phyloP scores from a whole-genome alignment of 1,140 invertebrate species.

The Drosophila micromelanica region DNA sequence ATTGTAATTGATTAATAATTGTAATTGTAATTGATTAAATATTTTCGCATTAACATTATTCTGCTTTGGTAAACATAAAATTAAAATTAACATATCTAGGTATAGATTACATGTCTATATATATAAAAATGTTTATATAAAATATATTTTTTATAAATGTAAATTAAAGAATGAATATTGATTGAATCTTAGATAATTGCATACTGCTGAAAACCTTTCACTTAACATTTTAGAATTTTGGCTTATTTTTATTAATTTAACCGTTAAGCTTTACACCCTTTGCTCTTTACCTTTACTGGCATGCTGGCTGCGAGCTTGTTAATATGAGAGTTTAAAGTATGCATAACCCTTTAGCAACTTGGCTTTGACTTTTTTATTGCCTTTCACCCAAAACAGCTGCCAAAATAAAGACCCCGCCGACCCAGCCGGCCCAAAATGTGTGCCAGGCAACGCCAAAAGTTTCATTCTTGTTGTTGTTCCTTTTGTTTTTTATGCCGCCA shows the following conservation, averaged over 20 bases:
- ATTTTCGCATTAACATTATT: no score
- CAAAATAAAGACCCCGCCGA: constrained; percentile 27
- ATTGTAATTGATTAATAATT: no score
- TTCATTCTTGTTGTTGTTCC: constrained; percentile 34
- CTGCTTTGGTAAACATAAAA: no score
- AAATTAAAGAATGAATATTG: not conserved
- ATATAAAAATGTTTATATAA: not conserved
- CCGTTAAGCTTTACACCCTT: constrained; percentile 4
- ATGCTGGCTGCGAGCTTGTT: not conserved
- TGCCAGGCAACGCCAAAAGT: constrained; percentile 46
- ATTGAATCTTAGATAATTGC: not conserved
- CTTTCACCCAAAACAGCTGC: constrained; percentile 64
- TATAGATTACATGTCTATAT: no score
- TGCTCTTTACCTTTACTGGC: constrained; percentile 7
- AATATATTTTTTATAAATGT: not conserved
- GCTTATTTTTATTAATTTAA: not conserved
- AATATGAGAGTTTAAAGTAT: constrained; percentile 32
- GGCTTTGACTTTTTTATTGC: constrained; percentile 52
- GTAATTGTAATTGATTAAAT: no score
- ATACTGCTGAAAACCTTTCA: constrained; percentile 9
- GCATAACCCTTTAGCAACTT: constrained; percentile 41
- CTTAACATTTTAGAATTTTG: constrained; percentile 12
- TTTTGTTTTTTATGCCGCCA: constrained; percentile 23
- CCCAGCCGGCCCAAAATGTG: constrained; percentile 44
- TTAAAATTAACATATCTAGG: no score